Evolutionary conservation across 2,888 invertebrate species (phyloP), one percentile per base, ranked within the genome.

Genomic region (Hermaeophaga mercurialis): DNA sequence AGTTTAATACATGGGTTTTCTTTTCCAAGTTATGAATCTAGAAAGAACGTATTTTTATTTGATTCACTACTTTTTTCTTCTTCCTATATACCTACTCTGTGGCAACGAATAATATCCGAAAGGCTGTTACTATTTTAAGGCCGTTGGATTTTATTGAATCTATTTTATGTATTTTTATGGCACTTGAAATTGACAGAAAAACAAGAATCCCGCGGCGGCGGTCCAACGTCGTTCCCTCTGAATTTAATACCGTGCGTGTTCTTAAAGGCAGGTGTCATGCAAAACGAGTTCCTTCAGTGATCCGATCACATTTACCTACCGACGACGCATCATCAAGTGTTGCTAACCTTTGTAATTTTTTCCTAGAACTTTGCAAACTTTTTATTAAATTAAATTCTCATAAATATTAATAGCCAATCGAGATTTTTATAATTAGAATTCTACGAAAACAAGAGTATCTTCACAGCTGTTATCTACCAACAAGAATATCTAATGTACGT

Each of bases 111-210:
- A 28, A 9, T 7, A 28, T 9, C 28, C 28, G 2, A 28, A 12
- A 12, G 63, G 58, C 66, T 60, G 66, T 68, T 70, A 69, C 70
- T 70, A 68, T 67, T 70, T 69, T 69, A 70, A 68, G 59, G 67
- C 67, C 67, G 57, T 63, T 62, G 65, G 63, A 64, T 66, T 61
- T 65, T 62, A 67, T 66, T 66, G 69, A 68, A 66, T 65, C 62
- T 54, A 62, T 52, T 65, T 70, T 70, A 71, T 70, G 67, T 70
- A 75, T 73, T 71, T 73, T 73, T 72, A 72, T 68, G 62, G 71
- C 70, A 71, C 72, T 69, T 70, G 65, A 70, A 72, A 74, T 72
- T 73, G 73, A 74, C 73, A 70, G 71, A 70, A 72, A 72, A 73
- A 73, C 73, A 71, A 72, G 73, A 68, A 68, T 67, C 73, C 73